phyloP scores from a whole-genome alignment of 2,797 vertebrate genomes.

The Danionella dracula region DNA sequence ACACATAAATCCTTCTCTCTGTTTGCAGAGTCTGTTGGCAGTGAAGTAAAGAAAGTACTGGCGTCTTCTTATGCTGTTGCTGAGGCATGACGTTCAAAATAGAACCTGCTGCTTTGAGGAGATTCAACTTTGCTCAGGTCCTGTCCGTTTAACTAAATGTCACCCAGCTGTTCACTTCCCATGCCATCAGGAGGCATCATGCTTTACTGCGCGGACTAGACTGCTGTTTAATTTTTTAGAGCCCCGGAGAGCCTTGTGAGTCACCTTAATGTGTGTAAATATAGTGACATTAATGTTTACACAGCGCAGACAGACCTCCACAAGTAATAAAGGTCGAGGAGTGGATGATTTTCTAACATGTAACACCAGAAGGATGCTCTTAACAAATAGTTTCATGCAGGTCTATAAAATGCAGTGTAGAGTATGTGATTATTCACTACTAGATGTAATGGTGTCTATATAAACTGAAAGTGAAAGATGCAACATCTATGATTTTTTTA shows the following conservation, averaged over 20 bases:
- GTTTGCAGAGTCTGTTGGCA: conserved; percentile 52
- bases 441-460: too few relatives aligned
- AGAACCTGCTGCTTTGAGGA: conserved; percentile 22
- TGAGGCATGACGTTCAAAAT: conserved; percentile 2
- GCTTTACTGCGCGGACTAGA: neutral
- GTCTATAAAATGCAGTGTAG: neutral
- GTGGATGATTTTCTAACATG: conserved; percentile 52
- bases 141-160: neutral
- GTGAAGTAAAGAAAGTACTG: too few relatives aligned
- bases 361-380: conserved; percentile 29
- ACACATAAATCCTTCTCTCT: conserved; percentile 73
- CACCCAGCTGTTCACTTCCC: neutral
- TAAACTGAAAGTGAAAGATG: too few relatives aligned
- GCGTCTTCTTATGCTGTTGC: too few relatives aligned
- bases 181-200: neutral
- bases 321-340: conserved; percentile 53
- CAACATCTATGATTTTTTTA: too few relatives aligned
- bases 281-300: neutral
- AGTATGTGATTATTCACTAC: too few relatives aligned
- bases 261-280: neutral
- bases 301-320: conserved; percentile 33
- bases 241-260: neutral
- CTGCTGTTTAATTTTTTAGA: neutral
- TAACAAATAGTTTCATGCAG: conserved; percentile 40
- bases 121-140: conserved; percentile 3